phyloP scores from a whole-genome alignment of 1,140 invertebrate species.

The Temnothorax nylanderi region DNA sequence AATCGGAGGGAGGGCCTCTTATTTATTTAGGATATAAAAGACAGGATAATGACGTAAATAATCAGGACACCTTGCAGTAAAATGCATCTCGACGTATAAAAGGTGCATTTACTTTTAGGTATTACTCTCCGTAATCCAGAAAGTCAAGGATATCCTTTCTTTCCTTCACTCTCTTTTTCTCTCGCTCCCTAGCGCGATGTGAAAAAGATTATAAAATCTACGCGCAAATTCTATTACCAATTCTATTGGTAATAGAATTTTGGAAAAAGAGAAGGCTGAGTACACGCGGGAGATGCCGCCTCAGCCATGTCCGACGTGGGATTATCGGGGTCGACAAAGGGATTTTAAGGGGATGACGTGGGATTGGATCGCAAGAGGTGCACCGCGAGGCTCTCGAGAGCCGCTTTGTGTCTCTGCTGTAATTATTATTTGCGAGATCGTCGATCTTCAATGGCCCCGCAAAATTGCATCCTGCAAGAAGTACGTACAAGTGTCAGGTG shows the following conservation, averaged over 20 bases:
- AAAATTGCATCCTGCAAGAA: slow-evolving; percentile 18
- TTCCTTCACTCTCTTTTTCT: background rate
- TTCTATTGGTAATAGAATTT: slow-evolving; percentile 67
- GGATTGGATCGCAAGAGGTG: slow-evolving; percentile 64
- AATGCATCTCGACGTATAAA: slow-evolving; percentile 5
- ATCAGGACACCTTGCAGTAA: background rate
- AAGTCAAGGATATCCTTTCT: slow-evolving; percentile 34
- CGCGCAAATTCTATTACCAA: slow-evolving; percentile 2
- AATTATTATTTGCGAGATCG: slow-evolving; percentile 71
- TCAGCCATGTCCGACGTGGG: slow-evolving; percentile 66
- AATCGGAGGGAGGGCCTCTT: background rate
- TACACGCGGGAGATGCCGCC: slow-evolving; percentile 47
- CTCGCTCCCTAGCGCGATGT: background rate
- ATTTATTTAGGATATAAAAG: background rate
- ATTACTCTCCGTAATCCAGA: slow-evolving; percentile 59
- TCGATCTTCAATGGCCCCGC: slow-evolving; percentile 29
- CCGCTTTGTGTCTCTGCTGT: slow-evolving; percentile 67
- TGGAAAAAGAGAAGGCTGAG: slow-evolving; percentile 21
- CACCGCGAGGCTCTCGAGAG: slow-evolving; percentile 56
- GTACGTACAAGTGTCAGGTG: background rate
- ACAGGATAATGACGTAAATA: slow-evolving; percentile 20
- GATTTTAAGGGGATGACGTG: slow-evolving; percentile 71
- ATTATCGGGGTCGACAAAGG: slow-evolving; percentile 72
- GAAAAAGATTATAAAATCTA: slow-evolving; percentile 52
- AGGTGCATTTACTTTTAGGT: slow-evolving; percentile 21